A percentile compares a stretch with the other conserved stretches of the same genome.
These are phyloP conservation scores for Atherinosoma microstoma DNA, from an alignment of 2,797 vertebrate species.

Conservation along the genomic window DNA sequence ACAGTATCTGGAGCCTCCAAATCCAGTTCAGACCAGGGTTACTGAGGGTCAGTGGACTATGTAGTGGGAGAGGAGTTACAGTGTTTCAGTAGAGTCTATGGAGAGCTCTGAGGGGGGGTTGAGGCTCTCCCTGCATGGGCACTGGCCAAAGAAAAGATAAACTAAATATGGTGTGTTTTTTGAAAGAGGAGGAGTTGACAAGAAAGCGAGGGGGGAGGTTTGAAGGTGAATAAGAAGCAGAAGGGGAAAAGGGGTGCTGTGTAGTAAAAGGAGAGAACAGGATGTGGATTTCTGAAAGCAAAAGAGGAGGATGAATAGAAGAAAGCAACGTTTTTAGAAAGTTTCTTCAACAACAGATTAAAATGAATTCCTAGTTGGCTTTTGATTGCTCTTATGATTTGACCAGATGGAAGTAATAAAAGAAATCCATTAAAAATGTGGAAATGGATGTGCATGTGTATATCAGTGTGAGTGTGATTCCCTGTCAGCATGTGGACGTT, in stretches of 20 bases:
- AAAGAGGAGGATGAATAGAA: background rate
- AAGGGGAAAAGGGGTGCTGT: background rate
- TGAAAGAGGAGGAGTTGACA: constrained; percentile 27
- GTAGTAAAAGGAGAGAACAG: background rate
- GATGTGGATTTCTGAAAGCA: background rate
- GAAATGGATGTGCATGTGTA: background rate
- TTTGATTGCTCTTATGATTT: constrained; percentile 10
- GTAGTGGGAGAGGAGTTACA: constrained; percentile 26
- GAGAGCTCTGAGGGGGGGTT: constrained; percentile 2
- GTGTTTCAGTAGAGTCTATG: constrained; percentile 28
- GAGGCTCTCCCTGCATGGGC: background rate
- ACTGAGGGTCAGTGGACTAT: constrained; percentile 26
- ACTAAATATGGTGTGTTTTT: constrained; percentile 49
- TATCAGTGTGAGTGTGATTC: constrained; percentile 21
- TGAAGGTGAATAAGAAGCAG: constrained; percentile 10
- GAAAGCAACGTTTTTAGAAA: background rate
- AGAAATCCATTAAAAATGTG: constrained; percentile 3
- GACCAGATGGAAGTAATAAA: constrained; percentile 40
- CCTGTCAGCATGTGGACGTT: constrained; percentile 11
- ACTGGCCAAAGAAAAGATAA: constrained; percentile 63
- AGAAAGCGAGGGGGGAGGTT: constrained; percentile 20
- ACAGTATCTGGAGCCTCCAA: constrained; percentile 14
- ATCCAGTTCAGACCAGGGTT: constrained; percentile 9
- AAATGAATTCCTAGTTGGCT: constrained; percentile 9
- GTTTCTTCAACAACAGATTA: background rate